A percentile compares a stretch with the other conserved stretches of the same genome.
Evolutionary conservation across 2,113 vertebrate genomes (phyloP).

Genomic region (Chaetura pelagica): DNA sequence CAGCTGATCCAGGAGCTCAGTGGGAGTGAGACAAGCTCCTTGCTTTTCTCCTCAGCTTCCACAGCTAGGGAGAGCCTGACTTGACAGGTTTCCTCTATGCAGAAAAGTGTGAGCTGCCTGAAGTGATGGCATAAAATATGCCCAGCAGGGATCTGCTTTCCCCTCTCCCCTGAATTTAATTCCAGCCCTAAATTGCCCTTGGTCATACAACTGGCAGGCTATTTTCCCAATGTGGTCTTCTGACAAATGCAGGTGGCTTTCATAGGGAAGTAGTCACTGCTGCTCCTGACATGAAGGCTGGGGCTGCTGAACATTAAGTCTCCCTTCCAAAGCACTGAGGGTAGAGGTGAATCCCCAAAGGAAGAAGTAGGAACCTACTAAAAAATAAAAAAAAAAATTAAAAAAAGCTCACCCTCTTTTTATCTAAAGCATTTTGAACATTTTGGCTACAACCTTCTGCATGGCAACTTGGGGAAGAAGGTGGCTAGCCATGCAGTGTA

Average conservation of each 20-base stretch:
- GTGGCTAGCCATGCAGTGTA: rapidly evolving
- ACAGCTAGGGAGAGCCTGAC: neutral
- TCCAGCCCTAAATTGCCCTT: neutral
- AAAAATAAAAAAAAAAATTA: too few species aligned
- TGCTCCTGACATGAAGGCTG: neutral
- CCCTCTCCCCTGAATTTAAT: neutral
- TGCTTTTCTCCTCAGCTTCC: neutral
- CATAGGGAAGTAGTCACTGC: neutral
- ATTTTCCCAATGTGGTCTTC: neutral
- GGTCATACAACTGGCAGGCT: rapidly evolving
- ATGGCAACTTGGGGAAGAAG: neutral
- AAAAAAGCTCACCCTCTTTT: neutral
- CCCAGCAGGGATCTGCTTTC: neutral
- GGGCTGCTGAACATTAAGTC: neutral
- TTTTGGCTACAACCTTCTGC: neutral
- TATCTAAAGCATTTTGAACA: neutral
- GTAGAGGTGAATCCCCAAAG: neutral
- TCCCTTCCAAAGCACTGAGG: neutral
- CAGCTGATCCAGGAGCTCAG: neutral
- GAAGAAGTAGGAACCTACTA: neutral
- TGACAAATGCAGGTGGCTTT: neutral
- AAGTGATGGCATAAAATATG: neutral
- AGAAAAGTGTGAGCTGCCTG: neutral
- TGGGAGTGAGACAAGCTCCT: neutral
- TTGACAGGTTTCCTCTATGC: neutral